Evolutionary conservation across 2,113 vertebrate genomes (phyloP), one percentile per base, ranked within the genome.

Genomic region (Ancistrus triradiatus): DNA sequence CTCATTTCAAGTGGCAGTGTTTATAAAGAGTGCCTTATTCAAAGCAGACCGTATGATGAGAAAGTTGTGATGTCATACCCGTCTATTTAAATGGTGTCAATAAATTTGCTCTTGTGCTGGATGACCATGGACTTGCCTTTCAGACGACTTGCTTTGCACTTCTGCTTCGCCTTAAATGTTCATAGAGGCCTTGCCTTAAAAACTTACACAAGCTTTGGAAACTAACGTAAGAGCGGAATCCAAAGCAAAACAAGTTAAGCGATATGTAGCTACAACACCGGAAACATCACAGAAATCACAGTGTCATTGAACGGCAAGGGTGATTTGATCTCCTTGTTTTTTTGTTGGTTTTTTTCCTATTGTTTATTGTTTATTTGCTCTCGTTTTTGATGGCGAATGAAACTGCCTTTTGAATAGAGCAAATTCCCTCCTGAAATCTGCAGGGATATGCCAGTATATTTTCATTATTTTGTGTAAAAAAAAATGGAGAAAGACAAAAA

Each of bases 381-480:
- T 80, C 70, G 74, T 74, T 79, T n/a, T 81, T 60, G 61, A 73
- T 75, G 66, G 79, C 75, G 68, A 76, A 78, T 83, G 81, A 87
- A 86, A 86, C 84, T 87, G 84, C 85, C 83, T 79, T 87, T 84
- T 63, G 77, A 81, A 77, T 72, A 77, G 74, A 85, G 77, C 81
- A 74, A 72, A 78, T 65, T 81, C 85, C 83, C 83, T 87, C 72
- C 80, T 83, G 73, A 88, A 70, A 47, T 69, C 52, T 48, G 64
- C 74, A 83, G 82, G 87, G 85, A 80, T 78, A 37, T 74, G 73
- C 86, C 86, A 86, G 81, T 88, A 88, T 88, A 89, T 89, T 88
- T 88, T 88, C 77, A 77, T 85, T 88, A 87, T 77, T 86, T 87
- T 88, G 79, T 85, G 79, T 88, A 85, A 74, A 86, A 85, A 74